A percentile compares a stretch with the other conserved stretches of the same genome.
These are phyloP conservation scores for Apamea anceps DNA, from an alignment of 2,888 invertebrate genomes.

Conservation along the genomic window DNA sequence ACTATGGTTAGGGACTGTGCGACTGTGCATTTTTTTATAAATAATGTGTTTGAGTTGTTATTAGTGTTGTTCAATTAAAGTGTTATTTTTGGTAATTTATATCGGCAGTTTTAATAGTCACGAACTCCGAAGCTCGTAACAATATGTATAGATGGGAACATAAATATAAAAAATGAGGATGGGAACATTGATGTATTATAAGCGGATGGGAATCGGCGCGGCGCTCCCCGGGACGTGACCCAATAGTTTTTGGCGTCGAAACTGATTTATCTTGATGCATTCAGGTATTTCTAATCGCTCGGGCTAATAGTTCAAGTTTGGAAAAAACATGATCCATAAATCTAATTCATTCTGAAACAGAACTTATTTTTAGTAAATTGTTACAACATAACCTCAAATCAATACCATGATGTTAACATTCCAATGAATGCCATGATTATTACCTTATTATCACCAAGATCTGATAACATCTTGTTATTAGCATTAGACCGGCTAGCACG, in stretches of 20 bases:
- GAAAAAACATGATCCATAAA: not conserved
- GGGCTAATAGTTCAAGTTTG: constrained; percentile 2
- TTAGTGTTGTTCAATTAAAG: too few relatives aligned
- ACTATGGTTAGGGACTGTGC: too few relatives aligned
- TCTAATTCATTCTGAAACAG: not conserved
- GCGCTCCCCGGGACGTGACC: too few relatives aligned
- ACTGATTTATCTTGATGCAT: constrained; percentile 59
- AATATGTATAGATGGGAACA: too few relatives aligned
- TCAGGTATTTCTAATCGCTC: constrained; percentile 47
- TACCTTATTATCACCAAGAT: constrained; percentile 82
- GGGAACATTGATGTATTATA: too few relatives aligned
- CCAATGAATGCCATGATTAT: constrained; percentile 80
- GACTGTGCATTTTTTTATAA: too few relatives aligned
- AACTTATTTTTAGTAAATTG: constrained; percentile 10
- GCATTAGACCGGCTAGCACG: not conserved
- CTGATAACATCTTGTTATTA: constrained; percentile 65
- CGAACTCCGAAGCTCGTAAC: too few relatives aligned
- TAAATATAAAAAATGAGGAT: too few relatives aligned
- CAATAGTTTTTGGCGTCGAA: constrained; percentile 67
- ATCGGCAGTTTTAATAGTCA: too few relatives aligned
- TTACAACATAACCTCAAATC: constrained; percentile 77
- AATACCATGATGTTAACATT: constrained; percentile 82
- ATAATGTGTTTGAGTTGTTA: too few relatives aligned
- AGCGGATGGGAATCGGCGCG: too few relatives aligned
- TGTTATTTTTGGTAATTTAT: too few relatives aligned